Conservation (phyloP, 2,888 invertebrate species). For the Limenitis arthemis region DNA sequence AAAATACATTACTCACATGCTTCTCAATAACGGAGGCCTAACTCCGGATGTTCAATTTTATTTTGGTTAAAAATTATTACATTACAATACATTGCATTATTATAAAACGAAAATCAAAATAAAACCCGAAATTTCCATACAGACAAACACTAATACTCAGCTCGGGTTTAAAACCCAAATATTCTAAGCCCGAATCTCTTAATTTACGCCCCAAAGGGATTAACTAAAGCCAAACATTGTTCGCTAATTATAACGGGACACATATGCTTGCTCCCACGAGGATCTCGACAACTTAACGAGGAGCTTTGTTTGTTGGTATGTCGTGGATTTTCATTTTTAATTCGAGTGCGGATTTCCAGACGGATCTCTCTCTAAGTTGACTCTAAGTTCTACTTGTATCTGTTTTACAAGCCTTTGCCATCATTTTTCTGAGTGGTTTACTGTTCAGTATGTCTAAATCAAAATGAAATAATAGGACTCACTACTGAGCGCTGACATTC, state of each 20-base stretch:
- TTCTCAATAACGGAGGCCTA: no score
- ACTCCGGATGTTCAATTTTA: no score
- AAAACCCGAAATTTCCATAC: not conserved
- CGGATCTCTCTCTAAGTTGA: not conserved
- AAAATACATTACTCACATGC: no score
- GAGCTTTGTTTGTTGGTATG: conserved; percentile 34
- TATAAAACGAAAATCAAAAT: not conserved
- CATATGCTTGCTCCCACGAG: conserved; percentile 66
- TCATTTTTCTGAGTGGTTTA: no score
- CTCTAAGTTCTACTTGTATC: no score
- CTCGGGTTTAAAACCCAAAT: conserved; percentile 53
- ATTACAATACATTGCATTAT: not conserved
- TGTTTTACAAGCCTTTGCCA: no score
- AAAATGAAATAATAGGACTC: no score
- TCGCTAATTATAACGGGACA: conserved; percentile 70
- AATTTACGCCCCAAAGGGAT: conserved; percentile 72
- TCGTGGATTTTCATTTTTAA: conserved; percentile 17
- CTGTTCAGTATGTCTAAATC: no score
- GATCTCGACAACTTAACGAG: conserved; percentile 57
- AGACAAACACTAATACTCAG: conserved; percentile 20
- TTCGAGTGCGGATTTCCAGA: conserved; percentile 6
- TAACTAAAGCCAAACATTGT: conserved; percentile 71
- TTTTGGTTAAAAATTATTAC: no score
- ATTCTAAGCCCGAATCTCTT: conserved; percentile 68
- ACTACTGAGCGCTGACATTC: no score